phyloP scores from a whole-genome alignment of 2,888 invertebrate genomes.

The Diaperis boleti region DNA sequence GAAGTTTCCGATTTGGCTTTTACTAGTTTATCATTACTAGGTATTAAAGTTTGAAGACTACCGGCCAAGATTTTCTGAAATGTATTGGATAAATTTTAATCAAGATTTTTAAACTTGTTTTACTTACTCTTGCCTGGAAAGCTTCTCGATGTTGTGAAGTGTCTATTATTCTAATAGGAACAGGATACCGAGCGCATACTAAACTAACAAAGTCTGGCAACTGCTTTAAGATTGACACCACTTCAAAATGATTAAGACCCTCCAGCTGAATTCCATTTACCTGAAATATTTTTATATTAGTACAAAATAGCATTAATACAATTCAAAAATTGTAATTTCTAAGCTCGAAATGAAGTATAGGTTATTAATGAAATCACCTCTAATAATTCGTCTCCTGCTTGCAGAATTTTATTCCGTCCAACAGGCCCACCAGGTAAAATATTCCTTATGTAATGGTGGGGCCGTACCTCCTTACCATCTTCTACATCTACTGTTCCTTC shows the following conservation, averaged over 20 bases:
- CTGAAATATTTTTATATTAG: too few relatives aligned
- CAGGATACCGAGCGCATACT: constrained; percentile 78
- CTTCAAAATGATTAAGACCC: constrained; percentile 92
- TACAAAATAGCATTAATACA: too few relatives aligned
- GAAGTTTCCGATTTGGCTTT: constrained; percentile 94
- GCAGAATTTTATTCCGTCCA: constrained; percentile 79
- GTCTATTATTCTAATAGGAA: constrained; percentile 72
- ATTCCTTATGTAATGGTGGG: constrained; percentile 92
- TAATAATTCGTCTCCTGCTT: constrained; percentile 89
- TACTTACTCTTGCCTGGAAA: constrained; percentile 76
- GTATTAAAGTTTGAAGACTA: constrained; percentile 80
- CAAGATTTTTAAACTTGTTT: not conserved
- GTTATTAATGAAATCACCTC: too few relatives aligned
- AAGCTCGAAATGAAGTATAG: too few relatives aligned
- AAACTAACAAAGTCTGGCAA: constrained; percentile 84
- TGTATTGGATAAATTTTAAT: constrained; percentile 30
- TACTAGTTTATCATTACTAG: constrained; percentile 79
- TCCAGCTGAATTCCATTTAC: constrained; percentile 88
- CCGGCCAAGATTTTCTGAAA: constrained; percentile 75
- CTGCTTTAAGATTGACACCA: constrained; percentile 87
- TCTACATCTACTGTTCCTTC: constrained; percentile 95
- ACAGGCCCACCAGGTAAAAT: constrained; percentile 91
- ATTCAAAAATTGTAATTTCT: too few relatives aligned
- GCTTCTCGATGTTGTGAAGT: constrained; percentile 76
- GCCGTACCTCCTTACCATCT: constrained; percentile 88